Conservation (phyloP, 1,140 invertebrate species). For the Hylaeus anthracinus region DNA sequence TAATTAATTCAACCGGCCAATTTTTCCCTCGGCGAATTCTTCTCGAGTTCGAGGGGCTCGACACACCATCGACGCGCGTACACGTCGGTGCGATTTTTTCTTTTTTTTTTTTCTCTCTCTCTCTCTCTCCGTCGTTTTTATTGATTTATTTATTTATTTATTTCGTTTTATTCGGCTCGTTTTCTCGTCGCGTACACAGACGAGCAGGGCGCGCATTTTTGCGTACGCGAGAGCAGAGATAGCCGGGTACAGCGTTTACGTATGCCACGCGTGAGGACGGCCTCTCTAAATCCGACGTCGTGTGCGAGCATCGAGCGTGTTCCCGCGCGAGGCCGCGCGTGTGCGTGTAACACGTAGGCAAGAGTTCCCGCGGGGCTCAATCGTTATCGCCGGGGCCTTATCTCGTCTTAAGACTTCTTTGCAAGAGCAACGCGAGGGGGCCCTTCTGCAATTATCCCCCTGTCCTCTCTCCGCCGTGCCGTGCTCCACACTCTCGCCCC, state of each 20-base stretch:
- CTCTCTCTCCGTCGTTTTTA: no score
- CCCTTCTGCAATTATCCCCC: conserved; percentile 77
- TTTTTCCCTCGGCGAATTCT: conserved; percentile 48
- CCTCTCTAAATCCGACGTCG: conserved; percentile 53
- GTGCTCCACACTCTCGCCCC: conserved; percentile 39
- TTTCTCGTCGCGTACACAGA: background rate
- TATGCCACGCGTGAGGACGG: conserved; percentile 47
- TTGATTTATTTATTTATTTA: no score
- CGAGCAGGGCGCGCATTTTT: conserved; percentile 29
- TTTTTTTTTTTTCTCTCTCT: background rate
- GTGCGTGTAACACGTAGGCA: conserved; percentile 69
- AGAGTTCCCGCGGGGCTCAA: conserved; percentile 77
- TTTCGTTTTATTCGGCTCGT: background rate
- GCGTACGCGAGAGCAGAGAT: conserved; percentile 40
- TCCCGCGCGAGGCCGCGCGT: conserved; percentile 9
- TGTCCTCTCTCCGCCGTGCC: conserved; percentile 46
- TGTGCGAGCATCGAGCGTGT: conserved; percentile 42
- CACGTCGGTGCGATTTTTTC: conserved; percentile 7
- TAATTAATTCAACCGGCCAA: conserved; percentile 43
- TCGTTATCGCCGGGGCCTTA: conserved; percentile 76
- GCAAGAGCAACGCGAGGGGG: conserved; percentile 72
- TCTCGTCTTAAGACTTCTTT: conserved; percentile 73
- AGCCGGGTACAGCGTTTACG: conserved; percentile 24
- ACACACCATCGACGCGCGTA: conserved; percentile 8
- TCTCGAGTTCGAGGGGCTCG: conserved; percentile 7